Base-by-base conservation (phyloP, 1,140 invertebrate species). In the Ectropis grisescens region DNA sequence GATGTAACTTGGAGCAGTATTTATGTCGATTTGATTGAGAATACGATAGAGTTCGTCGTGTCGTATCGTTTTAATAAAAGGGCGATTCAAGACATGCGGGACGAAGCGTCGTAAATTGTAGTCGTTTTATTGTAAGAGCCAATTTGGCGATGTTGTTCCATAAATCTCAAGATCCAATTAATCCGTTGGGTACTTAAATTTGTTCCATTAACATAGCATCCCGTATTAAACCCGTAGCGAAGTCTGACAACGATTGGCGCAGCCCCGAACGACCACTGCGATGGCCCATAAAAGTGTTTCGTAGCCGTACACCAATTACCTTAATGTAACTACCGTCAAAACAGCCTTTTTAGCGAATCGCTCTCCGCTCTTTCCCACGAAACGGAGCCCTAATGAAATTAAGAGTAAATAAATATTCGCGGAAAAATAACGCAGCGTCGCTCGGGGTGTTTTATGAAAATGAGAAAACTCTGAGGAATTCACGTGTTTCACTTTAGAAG, bases 301-400 rank as follows among this genome's bases (percentile, higher is more conserved):
- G 57, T 50, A 72, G 58, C 58, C 58, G 65, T 65, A 66, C 44
- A 61, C 53, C 71, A 74, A 80, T 80, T 68, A 76, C 65, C 55
- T 70, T 76, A 70, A 79, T 76, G 70, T 66, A 70, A 68, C 59
- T 67, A 62, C 61, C 69, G 67, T 70, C 66, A 65, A 67, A 66
- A 68, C 50, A 68, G 65, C 58, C 61, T 79, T 69, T 70, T 74
- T 70, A 59, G 58, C 58, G 47, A 58, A 65, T 62, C 54, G 54
- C 34, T 60, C 53, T 43, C 50, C 48, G 45, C 37, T 53, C 37
- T 45, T 66, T 74, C 58, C 58, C 64, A 65, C 54, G 54, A 35
- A 61, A 58, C 45, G 40, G 62, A 41, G 47, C 56, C 43, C 51
- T 61, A 70, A 70, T 67, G 48, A 68, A 70, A 75, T 75, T 61